phyloP scores from a whole-genome alignment of 2,888 invertebrate species.

The Ormyrus pomaceus region DNA sequence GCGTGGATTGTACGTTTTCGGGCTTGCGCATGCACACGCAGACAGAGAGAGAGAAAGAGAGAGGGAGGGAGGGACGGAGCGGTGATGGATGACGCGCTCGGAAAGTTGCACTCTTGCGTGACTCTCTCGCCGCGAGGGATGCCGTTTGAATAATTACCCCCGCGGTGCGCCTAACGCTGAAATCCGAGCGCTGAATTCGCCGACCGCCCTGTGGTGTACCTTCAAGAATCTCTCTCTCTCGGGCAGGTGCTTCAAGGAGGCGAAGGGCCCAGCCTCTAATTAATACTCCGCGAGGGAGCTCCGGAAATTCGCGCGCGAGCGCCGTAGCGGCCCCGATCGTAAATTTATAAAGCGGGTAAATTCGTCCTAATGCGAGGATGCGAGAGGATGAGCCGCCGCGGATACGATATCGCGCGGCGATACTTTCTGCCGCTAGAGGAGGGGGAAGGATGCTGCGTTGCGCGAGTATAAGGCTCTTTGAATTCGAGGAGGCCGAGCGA shows the following conservation, averaged over 20 bases:
- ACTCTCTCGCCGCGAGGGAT: slow-evolving; percentile 69
- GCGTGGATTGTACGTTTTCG: slow-evolving; percentile 38
- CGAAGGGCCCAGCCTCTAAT: slow-evolving; percentile 63
- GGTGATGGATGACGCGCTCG: slow-evolving; percentile 71
- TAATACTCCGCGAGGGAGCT: slow-evolving; percentile 64
- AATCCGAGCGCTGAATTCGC: slow-evolving; percentile 72
- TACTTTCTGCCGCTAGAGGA: background rate
- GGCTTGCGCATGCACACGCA: slow-evolving; percentile 21
- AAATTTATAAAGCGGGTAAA: slow-evolving; percentile 59
- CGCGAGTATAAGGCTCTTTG: background rate
- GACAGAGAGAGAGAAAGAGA: slow-evolving; percentile 9
- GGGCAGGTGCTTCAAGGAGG: slow-evolving; percentile 68
- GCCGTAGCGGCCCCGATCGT: slow-evolving; percentile 35
- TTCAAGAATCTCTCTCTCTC: slow-evolving; percentile 61
- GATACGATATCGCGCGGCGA: slow-evolving; percentile 1
- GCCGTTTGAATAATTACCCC: slow-evolving; percentile 75
- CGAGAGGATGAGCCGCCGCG: too few species aligned
- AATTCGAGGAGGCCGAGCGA: background rate
- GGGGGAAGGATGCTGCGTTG: background rate
- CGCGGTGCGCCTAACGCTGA: slow-evolving; percentile 67
- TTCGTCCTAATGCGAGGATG: slow-evolving; percentile 15
- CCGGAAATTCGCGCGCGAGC: slow-evolving; percentile 54
- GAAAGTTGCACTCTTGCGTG: slow-evolving; percentile 63
- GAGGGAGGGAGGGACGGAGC: too few species aligned
- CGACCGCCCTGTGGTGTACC: slow-evolving; percentile 66